Evolutionary conservation across 2,797 vertebrate species (phyloP).

Genomic region (Argya squamiceps): DNA sequence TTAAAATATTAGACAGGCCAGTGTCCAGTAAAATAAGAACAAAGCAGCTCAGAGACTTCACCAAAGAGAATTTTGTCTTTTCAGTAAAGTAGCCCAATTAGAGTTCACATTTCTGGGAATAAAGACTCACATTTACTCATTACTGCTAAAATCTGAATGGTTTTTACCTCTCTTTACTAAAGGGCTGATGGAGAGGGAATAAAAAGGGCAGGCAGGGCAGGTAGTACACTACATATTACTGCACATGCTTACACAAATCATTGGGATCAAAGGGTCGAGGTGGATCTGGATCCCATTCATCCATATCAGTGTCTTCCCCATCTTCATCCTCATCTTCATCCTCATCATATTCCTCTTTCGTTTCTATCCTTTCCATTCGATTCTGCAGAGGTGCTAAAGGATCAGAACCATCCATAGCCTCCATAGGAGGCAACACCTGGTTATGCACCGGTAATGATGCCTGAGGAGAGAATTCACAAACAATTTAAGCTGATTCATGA

Average conservation of each 20-base stretch:
- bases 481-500: neutral
- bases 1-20: neutral
- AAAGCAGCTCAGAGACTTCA: neutral
- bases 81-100: neutral
- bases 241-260: constrained; percentile 86
- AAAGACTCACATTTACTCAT: neutral
- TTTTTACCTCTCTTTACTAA: neutral
- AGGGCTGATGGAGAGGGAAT: neutral
- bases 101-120: neutral
- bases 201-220: neutral
- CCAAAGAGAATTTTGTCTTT: neutral
- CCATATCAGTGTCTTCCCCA: constrained; percentile 90
- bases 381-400: constrained; percentile 83
- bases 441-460: constrained; percentile 85
- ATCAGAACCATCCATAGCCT: constrained; percentile 80
- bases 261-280: constrained; percentile 91
- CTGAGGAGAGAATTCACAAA: constrained; percentile 64
- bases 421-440: constrained; percentile 85
- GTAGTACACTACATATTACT: neutral
- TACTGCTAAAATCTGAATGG: neutral
- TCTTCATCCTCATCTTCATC: constrained; percentile 87
- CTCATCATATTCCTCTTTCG: constrained; percentile 88
- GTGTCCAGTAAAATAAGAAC: neutral
- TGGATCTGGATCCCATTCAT: constrained; percentile 91
- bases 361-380: constrained; percentile 84